A percentile compares a stretch with the other conserved stretches of the same genome.
Conservation (phyloP, 2,888 invertebrate species). For the Antitype chi region DNA sequence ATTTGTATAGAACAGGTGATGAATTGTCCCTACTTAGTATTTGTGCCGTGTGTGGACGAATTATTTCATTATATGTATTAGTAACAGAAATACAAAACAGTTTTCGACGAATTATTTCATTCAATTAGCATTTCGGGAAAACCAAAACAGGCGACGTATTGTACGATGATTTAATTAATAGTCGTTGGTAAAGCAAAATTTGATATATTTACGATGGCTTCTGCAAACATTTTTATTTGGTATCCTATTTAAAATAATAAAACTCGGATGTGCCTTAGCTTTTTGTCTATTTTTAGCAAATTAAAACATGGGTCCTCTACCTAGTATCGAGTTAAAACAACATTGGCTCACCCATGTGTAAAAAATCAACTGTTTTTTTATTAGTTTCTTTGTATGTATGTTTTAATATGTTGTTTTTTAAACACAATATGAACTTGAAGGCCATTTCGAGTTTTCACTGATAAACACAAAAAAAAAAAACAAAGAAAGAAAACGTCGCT, state of each 20-base stretch:
- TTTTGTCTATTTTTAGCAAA: background rate
- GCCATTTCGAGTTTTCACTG: no score
- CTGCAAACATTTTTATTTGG: background rate
- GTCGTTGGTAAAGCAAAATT: background rate
- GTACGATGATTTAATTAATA: slow-evolving; percentile 1
- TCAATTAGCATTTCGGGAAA: background rate
- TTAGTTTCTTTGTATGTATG: no score
- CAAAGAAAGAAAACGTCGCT: no score
- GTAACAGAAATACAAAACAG: no score
- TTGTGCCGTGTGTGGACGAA: background rate
- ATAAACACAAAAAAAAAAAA: no score
- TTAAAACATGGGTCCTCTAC: background rate
- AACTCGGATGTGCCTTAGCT: background rate
- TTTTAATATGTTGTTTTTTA: no score
- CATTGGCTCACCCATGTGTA: background rate
- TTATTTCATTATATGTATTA: background rate
- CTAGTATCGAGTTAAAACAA: background rate
- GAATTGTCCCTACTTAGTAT: slow-evolving; percentile 8
- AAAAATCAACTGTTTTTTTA: no score
- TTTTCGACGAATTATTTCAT: background rate
- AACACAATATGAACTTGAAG: no score
- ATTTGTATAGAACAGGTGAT: slow-evolving; percentile 16
- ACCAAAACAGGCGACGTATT: background rate
- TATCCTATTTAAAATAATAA: background rate
- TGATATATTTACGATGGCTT: background rate